These are phyloP conservation scores for Argyrosomus japonicus DNA, from an alignment of 2,113 vertebrate genomes.

Conservation along the genomic window DNA sequence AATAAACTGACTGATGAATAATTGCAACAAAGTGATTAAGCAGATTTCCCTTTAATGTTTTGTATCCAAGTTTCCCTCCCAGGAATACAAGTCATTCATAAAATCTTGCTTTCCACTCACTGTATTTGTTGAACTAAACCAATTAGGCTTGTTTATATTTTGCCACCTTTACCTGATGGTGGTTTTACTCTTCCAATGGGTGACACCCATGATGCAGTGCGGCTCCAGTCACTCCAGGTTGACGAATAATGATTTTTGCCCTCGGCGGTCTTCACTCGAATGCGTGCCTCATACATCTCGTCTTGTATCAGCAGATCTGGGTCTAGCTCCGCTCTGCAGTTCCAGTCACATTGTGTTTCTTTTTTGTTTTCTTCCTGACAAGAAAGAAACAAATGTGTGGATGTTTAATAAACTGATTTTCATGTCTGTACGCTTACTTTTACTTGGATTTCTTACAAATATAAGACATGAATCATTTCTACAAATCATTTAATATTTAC, in stretches of 20 bases:
- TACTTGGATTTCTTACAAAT: background rate
- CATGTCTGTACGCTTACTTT: background rate
- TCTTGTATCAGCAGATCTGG: background rate
- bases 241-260: rapidly evolving
- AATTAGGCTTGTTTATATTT: background rate
- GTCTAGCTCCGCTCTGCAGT: background rate
- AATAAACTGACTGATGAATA: background rate
- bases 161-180: background rate
- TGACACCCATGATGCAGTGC: slow-evolving; percentile 59
- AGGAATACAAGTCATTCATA: background rate
- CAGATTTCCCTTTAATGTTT: too few relatives aligned
- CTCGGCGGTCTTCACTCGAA: rapidly evolving
- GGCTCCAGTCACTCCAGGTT: slow-evolving; percentile 77
- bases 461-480: background rate
- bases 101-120: background rate
- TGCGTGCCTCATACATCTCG: slow-evolving; percentile 40
- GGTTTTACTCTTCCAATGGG: background rate
- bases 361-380: slow-evolving; percentile 17
- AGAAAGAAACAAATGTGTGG: background rate
- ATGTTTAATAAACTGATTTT: background rate
- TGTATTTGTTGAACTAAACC: background rate
- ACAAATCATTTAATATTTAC: background rate
- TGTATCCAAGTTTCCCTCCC: background rate
- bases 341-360: rapidly evolving
- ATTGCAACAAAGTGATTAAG: background rate